Conservation (phyloP, 1,140 invertebrate species). For the Pseudomyrmex sp. region DNA sequence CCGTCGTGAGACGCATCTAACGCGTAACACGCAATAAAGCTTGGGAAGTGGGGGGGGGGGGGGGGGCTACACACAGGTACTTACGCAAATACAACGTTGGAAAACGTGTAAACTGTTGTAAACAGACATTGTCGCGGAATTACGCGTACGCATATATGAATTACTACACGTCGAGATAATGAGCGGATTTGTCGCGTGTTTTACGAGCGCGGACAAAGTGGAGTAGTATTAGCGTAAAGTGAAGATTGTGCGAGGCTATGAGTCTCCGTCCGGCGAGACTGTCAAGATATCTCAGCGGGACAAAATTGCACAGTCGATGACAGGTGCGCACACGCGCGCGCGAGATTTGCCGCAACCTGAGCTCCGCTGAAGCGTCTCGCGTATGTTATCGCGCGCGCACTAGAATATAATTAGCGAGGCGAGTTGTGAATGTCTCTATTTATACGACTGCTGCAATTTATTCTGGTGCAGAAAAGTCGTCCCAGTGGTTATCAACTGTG, state of each 20-base stretch:
- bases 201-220: neutral
- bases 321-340: slow-evolving; percentile 34
- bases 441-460: slow-evolving; percentile 55
- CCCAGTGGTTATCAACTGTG: slow-evolving; percentile 28
- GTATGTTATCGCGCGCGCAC: slow-evolving; percentile 16
- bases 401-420: slow-evolving; percentile 66
- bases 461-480: slow-evolving; percentile 40
- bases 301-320: slow-evolving; percentile 18
- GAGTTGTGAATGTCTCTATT: slow-evolving; percentile 65
- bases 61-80: no score
- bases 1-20: no score
- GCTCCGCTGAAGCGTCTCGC: slow-evolving; percentile 16
- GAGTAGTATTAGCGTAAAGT: neutral
- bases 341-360: slow-evolving; percentile 7
- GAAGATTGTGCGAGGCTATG: neutral
- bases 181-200: neutral
- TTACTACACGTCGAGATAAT: neutral
- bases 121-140: neutral
- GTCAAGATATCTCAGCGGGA: slow-evolving; percentile 13
- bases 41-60: no score
- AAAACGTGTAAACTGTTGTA: neutral
- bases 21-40: no score
- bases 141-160: neutral
- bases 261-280: neutral
- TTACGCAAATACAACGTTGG: no score